phyloP scores from a whole-genome alignment of 2,113 vertebrate genomes.

The Clarias magur region DNA sequence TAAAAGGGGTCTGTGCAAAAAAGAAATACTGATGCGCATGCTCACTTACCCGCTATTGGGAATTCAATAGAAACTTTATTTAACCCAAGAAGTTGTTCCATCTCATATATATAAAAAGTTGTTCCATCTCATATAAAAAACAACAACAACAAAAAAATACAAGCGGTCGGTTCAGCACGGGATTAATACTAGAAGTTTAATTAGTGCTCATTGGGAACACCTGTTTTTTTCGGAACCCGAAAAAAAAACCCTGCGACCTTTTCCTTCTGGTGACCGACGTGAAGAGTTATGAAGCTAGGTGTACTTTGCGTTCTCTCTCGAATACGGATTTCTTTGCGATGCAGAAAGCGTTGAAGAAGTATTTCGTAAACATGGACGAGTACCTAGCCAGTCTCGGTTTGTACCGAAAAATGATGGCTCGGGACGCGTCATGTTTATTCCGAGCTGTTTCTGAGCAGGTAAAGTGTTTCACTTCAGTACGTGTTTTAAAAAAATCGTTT shows the following conservation, averaged over 20 bases:
- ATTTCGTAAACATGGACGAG: slow-evolving; percentile 93
- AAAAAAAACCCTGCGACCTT: slow-evolving; percentile 43
- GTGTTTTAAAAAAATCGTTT: background rate
- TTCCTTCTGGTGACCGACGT: slow-evolving; percentile 25
- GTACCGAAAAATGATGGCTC: slow-evolving; percentile 91
- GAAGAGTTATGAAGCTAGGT: slow-evolving; percentile 44
- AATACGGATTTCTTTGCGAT: slow-evolving; percentile 65
- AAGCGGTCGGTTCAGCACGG: too few species aligned
- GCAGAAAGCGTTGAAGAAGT: slow-evolving; percentile 91
- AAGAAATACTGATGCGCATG: background rate
- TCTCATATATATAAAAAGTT: background rate
- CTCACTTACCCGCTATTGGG: background rate
- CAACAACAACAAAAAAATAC: background rate
- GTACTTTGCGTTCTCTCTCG: slow-evolving; percentile 41
- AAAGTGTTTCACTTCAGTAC: slow-evolving; percentile 1
- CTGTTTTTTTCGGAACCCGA: slow-evolving; percentile 32
- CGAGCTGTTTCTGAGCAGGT: slow-evolving; percentile 95
- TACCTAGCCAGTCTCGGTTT: slow-evolving; percentile 88
- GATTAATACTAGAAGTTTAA: slow-evolving; percentile 16
- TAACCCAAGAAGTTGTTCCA: background rate
- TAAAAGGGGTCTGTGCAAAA: background rate
- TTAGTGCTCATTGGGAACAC: slow-evolving; percentile 54
- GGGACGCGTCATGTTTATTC: slow-evolving; percentile 94
- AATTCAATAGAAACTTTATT: background rate
- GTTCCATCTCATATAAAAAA: background rate